Evolutionary conservation across 1,140 invertebrate species (phyloP), one percentile per base, ranked within the genome.

Genomic region (Lasioglossum baleicum): DNA sequence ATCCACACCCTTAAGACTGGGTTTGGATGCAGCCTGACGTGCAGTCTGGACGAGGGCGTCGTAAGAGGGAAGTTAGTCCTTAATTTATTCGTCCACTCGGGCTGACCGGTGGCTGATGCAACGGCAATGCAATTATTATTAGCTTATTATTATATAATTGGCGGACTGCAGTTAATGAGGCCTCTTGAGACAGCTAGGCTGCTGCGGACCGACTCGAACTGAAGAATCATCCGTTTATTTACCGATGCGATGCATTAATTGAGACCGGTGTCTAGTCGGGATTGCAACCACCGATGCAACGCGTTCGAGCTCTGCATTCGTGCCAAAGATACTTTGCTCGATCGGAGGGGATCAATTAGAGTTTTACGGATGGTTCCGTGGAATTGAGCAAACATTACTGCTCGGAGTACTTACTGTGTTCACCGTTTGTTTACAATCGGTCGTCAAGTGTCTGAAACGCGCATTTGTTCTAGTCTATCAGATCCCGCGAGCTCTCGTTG

Each of bases 91-190:
- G 84, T 85, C 83, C 80, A 85, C 83, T 86, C 84, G 63, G 58
- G 75, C 26, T 31, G 81, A 58, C 31, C 84, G 82, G 84, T 86
- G 81, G 70, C 83, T 61, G 83, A 86, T 86, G 81, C 81, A 86
- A 83, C 83, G 75, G 83, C 84, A 86, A 87, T 87, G 86, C 86
- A 87, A 87, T 87, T 87, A 87, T 87, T 87, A 87, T 87, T 84
- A 87, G 83, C 86, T 87, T 87, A 87, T 87, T 86, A 86, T 86
- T 87, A 87, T 87, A 87, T 87, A 87, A 87, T 87, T 87, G 86
- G 72, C 51, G 79, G 76, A 77, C 80, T 68, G 76, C 83, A 71
- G 82, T 84, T 87, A 87, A 87, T 87, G 86, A 87, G 86, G 69
- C 86, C 86, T 87, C 86, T 87, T 83, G 86, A 87, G 86, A 87